Conservation (phyloP, 2,113 vertebrate species). For the Arothron firmamentum region DNA sequence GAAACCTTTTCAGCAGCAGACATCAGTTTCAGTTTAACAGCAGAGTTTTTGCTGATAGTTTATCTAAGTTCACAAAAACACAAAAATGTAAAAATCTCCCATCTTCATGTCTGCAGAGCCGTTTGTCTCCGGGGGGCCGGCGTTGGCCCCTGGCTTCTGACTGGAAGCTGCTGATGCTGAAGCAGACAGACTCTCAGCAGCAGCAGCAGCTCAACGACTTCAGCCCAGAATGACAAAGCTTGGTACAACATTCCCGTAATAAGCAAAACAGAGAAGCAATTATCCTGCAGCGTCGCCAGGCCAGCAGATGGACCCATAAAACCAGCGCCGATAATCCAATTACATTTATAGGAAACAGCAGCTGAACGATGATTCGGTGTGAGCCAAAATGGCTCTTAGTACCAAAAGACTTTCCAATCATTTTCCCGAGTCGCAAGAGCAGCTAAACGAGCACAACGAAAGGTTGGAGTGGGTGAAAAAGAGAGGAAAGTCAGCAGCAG, state of each 20-base stretch:
- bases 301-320: background rate
- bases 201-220: background rate
- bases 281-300: background rate
- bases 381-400: background rate
- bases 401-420: background rate
- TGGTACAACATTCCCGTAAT: slow-evolving; percentile 5
- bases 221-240: slow-evolving; percentile 20
- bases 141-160: no score
- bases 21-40: no score
- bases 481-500: background rate
- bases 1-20: no score
- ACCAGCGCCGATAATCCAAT: background rate
- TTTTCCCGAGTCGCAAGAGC: no score
- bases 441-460: no score
- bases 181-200: no score
- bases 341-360: background rate
- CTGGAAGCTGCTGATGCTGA: background rate
- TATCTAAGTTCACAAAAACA: no score
- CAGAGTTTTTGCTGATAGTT: no score
- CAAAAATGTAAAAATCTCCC: no score
- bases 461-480: no score
- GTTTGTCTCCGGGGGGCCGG: no score
- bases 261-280: background rate
- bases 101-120: no score
- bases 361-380: background rate